phyloP scores from a whole-genome alignment of 2,888 invertebrate genomes.

The Yponomeuta sedellus region DNA sequence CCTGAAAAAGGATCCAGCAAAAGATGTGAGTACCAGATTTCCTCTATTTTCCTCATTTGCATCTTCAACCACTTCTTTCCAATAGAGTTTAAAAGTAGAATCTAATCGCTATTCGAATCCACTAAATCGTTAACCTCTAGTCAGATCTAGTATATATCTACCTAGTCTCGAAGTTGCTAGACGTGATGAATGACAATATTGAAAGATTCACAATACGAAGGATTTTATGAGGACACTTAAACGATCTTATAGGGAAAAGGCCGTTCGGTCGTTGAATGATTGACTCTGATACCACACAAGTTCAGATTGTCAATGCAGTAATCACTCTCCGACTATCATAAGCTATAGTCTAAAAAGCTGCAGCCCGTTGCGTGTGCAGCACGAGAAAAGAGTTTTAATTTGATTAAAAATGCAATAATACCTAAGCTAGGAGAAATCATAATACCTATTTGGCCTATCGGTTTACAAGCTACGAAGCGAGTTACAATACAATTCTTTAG shows the following conservation, averaged over 20 bases:
- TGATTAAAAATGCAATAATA: constrained; percentile 28
- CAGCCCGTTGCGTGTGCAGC: constrained; percentile 54
- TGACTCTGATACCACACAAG: constrained; percentile 24
- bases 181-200: constrained; percentile 6
- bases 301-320: background rate
- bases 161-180: constrained; percentile 6
- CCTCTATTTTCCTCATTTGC: background rate
- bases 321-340: background rate
- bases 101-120: background rate
- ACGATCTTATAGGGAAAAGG: constrained; percentile 42
- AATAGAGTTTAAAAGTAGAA: background rate
- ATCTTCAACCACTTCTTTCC: background rate
- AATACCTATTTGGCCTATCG: constrained; percentile 53
- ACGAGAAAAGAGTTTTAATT: constrained; percentile 21
- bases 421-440: constrained; percentile 40
- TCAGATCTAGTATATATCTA: background rate
- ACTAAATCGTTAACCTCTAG: no score
- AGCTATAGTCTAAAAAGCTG: constrained; percentile 43
- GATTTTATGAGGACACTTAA: constrained; percentile 42
- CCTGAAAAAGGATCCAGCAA: background rate
- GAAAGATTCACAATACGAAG: constrained; percentile 1
- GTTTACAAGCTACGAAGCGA: constrained; percentile 44
- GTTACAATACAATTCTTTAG: constrained; percentile 21
- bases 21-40: background rate
- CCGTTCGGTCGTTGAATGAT: constrained; percentile 17